A percentile compares a stretch with the other conserved stretches of the same genome.
These are phyloP conservation scores for Strix occidentalis DNA, from an alignment of 2,797 vertebrate species.

Conservation along the genomic window DNA sequence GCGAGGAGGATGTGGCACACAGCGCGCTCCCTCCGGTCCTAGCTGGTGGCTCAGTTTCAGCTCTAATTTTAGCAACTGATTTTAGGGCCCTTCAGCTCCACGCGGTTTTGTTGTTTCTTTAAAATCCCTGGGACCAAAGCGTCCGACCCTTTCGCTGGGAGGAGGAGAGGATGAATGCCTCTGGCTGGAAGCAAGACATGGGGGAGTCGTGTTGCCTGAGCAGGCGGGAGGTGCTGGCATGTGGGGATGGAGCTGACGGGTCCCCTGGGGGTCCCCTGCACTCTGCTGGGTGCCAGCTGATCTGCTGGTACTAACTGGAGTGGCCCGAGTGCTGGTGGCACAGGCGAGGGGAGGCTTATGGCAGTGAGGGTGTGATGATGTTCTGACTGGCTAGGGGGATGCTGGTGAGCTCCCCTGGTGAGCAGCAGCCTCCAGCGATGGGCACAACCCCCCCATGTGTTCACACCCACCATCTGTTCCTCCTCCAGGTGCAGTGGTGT, in stretches of 20 bases:
- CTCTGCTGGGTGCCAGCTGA: background rate
- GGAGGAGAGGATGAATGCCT: background rate
- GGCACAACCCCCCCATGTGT: background rate
- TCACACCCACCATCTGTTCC: background rate
- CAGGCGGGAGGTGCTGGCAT: background rate
- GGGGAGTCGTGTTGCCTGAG: background rate
- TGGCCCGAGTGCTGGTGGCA: accelerated
- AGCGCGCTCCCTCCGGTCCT: background rate
- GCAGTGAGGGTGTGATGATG: background rate
- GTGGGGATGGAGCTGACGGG: background rate
- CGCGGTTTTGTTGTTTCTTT: background rate
- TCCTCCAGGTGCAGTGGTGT: background rate
- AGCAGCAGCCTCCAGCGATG: accelerated
- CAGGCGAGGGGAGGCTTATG: accelerated
- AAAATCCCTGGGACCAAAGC: background rate
- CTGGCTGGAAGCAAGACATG: background rate
- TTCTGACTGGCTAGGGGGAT: background rate
- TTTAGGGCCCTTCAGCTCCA: background rate
- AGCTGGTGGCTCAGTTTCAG: slow-evolving; percentile 50
- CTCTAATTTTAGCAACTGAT: slow-evolving; percentile 56
- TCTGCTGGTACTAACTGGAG: background rate
- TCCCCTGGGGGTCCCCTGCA: accelerated
- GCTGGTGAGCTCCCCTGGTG: accelerated
- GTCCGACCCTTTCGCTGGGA: accelerated
- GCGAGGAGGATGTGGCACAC: slow-evolving; percentile 59